phyloP scores from a whole-genome alignment of 2,797 vertebrate species.

The Squalus acanthias region DNA sequence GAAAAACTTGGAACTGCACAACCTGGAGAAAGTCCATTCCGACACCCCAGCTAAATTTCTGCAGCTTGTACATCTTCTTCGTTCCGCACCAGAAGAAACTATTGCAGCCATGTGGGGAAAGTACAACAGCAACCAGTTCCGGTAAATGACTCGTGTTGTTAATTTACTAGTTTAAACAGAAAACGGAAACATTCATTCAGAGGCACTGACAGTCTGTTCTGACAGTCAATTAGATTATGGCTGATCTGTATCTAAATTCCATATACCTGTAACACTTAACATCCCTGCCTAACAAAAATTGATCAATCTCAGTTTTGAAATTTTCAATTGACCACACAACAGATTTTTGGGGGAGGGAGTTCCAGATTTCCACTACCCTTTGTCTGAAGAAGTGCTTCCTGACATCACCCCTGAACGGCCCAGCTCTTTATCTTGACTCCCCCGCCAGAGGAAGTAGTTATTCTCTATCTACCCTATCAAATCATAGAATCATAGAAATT shows the following conservation, averaged over 20 bases:
- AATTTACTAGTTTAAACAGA: not conserved
- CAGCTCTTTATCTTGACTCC: not conserved
- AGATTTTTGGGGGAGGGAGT: not conserved
- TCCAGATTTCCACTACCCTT: not conserved
- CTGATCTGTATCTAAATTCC: not conserved
- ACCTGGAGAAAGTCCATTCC: constrained; percentile 58
- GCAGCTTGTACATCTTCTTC: constrained; percentile 67
- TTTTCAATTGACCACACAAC: not conserved
- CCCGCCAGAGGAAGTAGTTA: too few species aligned
- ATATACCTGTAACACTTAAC: not conserved
- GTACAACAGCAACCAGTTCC: constrained; percentile 36
- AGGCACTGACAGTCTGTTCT: not conserved
- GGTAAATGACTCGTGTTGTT: not conserved
- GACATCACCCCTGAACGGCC: not conserved
- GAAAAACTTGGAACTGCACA: constrained; percentile 60
- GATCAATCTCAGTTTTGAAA: not conserved
- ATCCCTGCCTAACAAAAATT: not conserved
- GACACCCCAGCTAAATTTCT: constrained; percentile 59
- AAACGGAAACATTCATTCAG: not conserved
- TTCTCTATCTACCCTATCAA: too few species aligned
- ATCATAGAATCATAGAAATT: too few species aligned
- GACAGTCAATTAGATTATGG: not conserved
- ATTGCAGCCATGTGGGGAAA: constrained; percentile 67
- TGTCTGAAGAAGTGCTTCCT: too few species aligned
- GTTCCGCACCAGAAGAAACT: constrained; percentile 50